phyloP scores from a whole-genome alignment of 2,888 invertebrate species.

The Epistrophe eligans region DNA sequence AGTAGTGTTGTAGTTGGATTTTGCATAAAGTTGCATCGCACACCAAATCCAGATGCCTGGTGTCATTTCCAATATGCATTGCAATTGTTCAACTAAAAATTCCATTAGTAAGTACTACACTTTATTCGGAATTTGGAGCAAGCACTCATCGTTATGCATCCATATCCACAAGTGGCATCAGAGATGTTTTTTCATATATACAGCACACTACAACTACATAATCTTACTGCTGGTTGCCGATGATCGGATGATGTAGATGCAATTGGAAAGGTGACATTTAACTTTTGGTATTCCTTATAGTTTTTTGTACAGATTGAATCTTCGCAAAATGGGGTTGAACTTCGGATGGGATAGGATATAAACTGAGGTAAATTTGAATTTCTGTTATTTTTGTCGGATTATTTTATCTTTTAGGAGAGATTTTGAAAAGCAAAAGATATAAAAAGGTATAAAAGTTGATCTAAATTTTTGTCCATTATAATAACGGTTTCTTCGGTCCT shows the following conservation, averaged over 20 bases:
- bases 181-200: neutral
- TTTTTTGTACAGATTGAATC: neutral
- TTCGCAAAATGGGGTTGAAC: neutral
- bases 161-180: constrained; percentile 25
- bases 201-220: no score
- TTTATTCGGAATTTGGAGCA: constrained; percentile 53
- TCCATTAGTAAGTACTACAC: constrained; percentile 62
- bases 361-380: neutral
- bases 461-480: no score
- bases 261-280: constrained; percentile 49
- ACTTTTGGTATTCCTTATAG: constrained; percentile 26
- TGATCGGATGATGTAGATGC: constrained; percentile 2
- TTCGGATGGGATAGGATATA: neutral
- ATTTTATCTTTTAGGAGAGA: neutral
- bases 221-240: neutral
- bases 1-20: neutral
- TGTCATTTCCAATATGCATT: constrained; percentile 59
- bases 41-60: constrained; percentile 35
- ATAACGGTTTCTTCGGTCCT: no score
- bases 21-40: constrained; percentile 29
- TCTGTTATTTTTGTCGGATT: neutral
- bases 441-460: no score
- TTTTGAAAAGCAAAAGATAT: no score
- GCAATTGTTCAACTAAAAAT: constrained; percentile 68
- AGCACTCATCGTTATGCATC: constrained; percentile 38